Percentiles rank a stretch among this genome's conserved stretches.
phyloP scores from a whole-genome alignment of 2,888 invertebrate species.

The Athalia cordata region DNA sequence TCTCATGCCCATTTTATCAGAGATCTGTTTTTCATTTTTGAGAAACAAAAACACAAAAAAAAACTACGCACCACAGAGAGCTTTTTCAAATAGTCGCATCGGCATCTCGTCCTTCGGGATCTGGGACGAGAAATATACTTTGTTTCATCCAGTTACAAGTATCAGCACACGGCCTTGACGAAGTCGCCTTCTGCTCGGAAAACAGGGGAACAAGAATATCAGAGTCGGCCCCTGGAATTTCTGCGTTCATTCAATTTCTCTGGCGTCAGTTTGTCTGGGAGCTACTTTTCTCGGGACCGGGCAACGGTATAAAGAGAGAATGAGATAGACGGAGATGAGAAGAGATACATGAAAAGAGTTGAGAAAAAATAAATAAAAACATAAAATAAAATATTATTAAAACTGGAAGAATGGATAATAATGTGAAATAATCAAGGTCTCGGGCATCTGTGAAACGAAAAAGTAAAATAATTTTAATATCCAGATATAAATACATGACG shows the following conservation, averaged over 20 bases:
- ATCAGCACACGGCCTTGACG: constrained; percentile 18
- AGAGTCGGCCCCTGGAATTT: constrained; percentile 21
- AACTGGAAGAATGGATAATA: neutral
- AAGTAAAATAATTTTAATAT: neutral
- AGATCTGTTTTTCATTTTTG: neutral
- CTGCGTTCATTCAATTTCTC: constrained; percentile 40
- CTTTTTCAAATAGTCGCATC: neutral
- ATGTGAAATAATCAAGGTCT: constrained; percentile 30
- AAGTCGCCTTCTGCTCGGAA: constrained; percentile 6
- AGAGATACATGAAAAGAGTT: constrained; percentile 1
- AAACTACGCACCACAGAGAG: too few species aligned
- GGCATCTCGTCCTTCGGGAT: constrained; percentile 7
- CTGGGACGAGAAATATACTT: constrained; percentile 10
- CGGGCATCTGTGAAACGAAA: neutral
- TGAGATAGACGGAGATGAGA: neutral
- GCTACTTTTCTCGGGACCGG: constrained; percentile 17
- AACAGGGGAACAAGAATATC: constrained; percentile 30
- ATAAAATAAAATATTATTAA: constrained; percentile 2
- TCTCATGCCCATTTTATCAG: too few species aligned
- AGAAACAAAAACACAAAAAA: neutral
- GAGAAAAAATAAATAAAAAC: neutral
- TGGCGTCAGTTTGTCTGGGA: constrained; percentile 42
- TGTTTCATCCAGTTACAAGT: constrained; percentile 18
- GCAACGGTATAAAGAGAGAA: neutral
- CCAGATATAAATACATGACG: neutral